Conservation (phyloP, 2,113 vertebrate genomes). For the Microcebus jonahi region DNA sequence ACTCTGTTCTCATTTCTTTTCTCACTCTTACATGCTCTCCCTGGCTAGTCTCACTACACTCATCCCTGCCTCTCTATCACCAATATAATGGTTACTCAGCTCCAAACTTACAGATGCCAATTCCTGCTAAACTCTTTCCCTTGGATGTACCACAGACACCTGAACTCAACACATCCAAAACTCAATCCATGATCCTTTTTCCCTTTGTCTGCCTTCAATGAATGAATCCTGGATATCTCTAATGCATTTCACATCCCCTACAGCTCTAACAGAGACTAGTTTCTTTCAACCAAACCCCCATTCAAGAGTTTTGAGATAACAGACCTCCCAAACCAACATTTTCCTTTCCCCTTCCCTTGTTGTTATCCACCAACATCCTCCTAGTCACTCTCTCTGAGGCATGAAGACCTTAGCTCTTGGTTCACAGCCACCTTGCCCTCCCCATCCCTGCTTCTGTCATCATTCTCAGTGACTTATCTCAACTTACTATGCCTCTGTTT, state of each 20-base stretch:
- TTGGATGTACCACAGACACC: not conserved
- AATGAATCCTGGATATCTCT: not conserved
- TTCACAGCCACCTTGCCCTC: not conserved
- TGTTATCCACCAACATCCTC: not conserved
- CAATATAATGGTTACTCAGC: not conserved
- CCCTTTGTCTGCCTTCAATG: not conserved
- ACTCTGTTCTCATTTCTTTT: not conserved
- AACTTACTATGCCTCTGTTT: not conserved
- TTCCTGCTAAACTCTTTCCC: not conserved
- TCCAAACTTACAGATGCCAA: not conserved
- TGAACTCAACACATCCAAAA: not conserved
- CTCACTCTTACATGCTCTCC: not conserved
- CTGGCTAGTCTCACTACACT: not conserved
- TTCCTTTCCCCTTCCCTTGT: not conserved
- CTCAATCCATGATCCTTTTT: not conserved
- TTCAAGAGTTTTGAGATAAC: not conserved
- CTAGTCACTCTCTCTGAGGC: not conserved
- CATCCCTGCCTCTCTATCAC: not conserved
- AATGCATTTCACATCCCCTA: not conserved
- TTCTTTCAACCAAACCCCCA: constrained; percentile 10
- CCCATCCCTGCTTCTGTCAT: not conserved
- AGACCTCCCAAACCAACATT: not conserved
- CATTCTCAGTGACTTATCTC: constrained; percentile 17
- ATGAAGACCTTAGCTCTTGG: not conserved
- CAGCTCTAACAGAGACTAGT: not conserved